Base-by-base conservation (phyloP, 2,113 vertebrate genomes). In the Stomatorhinus ivindoensis region DNA sequence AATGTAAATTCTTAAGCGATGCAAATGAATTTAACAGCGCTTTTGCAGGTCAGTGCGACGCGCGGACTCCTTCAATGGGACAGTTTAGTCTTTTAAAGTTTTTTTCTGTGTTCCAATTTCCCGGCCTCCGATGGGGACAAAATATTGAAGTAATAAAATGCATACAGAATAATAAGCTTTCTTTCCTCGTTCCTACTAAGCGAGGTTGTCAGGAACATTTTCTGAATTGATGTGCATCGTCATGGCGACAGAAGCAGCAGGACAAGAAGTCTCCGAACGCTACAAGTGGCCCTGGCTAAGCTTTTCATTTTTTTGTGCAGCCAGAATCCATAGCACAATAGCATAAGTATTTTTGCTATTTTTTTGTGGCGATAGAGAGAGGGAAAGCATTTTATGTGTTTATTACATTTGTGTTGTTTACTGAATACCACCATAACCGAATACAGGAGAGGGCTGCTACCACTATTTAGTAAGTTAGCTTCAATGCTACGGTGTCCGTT, bases 191-290 rank as follows among this genome's bases (percentile, higher is more conserved):
- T 91, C 91, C 88, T 91, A 86, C 86, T 88, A 90, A 90, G 92
- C 90, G 91, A 92, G 91, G 94, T 91, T 91, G 91, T 92, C 92
- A 93, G 92, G 92, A 93, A 94, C 94, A 94, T 92, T 92, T 92
- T 92, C 91, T 94, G 92, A 92, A 90, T 92, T 92, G 91, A 94
- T 94, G 93, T 95, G 92, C 92, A 94, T 95, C 93, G 92, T 94
- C 94, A 95, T 94, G 95, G 94, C 94, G 95, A 96, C 94, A 90
- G 91, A 92, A 91, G 93, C 92, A 91, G 82, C 91, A 65, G 86
- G 89, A 92, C 90, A 90, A 92, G 92, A 90, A 89, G 89, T 89
- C 91, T 92, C 92, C 92, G 91, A 92, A 91, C 92, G 76, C 31
- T 48, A 35, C n/a, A 47, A 58, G 21, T 89, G 39, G 21, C 58